Conservation (phyloP, 1,140 invertebrate species). For the Laupala kohalensis region DNA sequence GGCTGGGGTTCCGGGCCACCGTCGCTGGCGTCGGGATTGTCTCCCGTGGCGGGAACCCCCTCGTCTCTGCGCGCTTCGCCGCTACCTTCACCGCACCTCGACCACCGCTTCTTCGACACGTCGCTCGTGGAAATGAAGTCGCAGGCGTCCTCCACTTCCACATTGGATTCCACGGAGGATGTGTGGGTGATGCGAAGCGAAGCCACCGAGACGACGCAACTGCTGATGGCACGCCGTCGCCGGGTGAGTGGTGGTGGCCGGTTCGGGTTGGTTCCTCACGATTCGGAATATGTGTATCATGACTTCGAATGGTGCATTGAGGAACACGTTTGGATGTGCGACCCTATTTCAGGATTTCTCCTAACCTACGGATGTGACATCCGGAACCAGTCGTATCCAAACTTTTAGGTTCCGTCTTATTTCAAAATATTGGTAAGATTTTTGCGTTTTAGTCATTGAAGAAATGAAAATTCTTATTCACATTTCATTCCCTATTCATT, state of each 20-base stretch:
- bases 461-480: too few species aligned
- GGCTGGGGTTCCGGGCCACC: not conserved
- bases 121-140: slow-evolving; percentile 69
- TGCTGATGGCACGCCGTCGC: not conserved
- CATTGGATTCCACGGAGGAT: slow-evolving; percentile 44
- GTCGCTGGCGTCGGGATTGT: not conserved
- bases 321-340: too few species aligned
- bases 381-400: too few species aligned
- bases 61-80: slow-evolving; percentile 24
- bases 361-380: too few species aligned
- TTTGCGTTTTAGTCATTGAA: too few species aligned
- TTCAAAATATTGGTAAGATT: not conserved
- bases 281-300: too few species aligned
- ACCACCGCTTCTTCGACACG: slow-evolving; percentile 65
- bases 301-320: too few species aligned
- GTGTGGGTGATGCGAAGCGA: slow-evolving; percentile 53
- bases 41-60: not conserved
- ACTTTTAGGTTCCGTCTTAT: not conserved
- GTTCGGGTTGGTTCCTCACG: too few species aligned
- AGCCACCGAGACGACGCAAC: not conserved
- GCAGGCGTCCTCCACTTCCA: slow-evolving; percentile 45
- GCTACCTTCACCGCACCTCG: slow-evolving; percentile 51
- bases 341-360: too few species aligned
- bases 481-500: too few species aligned
- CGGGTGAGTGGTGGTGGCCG: not conserved